Percentiles rank a stretch among this genome's conserved stretches.
phyloP scores from a whole-genome alignment of 1,140 invertebrate genomes.

The Ceratoteleas bidentatus region DNA sequence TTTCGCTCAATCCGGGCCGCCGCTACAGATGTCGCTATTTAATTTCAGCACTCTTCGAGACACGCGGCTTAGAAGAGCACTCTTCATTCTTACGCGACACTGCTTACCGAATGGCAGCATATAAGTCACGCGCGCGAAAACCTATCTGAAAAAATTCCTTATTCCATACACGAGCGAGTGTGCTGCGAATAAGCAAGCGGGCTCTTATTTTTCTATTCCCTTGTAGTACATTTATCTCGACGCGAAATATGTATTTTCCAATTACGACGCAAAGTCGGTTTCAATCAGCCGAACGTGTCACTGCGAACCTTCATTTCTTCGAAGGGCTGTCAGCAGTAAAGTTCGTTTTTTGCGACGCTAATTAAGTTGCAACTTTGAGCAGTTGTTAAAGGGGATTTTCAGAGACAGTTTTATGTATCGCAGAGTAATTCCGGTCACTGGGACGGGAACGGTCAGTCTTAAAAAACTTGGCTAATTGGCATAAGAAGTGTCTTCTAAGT shows the following conservation, averaged over 20 bases:
- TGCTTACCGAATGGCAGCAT: conserved; percentile 50
- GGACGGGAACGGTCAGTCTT: too few species aligned
- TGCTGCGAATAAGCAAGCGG: conserved; percentile 39
- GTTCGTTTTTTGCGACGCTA: too few species aligned
- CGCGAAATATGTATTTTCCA: conserved; percentile 58
- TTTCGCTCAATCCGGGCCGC: conserved; percentile 38
- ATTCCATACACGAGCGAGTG: conserved; percentile 48
- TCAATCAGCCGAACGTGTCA: conserved; percentile 38
- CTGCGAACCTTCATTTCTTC: too few species aligned
- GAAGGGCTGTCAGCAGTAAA: too few species aligned
- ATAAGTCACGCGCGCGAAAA: conserved; percentile 52
- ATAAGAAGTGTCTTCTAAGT: too few species aligned
- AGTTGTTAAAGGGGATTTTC: too few species aligned
- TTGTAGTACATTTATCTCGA: conserved; percentile 55
- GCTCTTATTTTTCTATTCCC: conserved; percentile 49
- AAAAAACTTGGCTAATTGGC: too few species aligned
- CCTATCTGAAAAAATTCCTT: conserved; percentile 52
- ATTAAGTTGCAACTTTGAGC: too few species aligned
- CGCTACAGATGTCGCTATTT: conserved; percentile 57
- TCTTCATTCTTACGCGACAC: conserved; percentile 53
- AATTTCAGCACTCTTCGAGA: conserved; percentile 47
- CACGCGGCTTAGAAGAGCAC: conserved; percentile 33
- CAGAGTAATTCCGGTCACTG: too few species aligned
- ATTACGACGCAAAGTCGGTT: conserved; percentile 38
- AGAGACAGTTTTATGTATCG: too few species aligned